Evolutionary conservation across 2,113 vertebrate species (phyloP).

Genomic region (Ceratotherium simum): DNA sequence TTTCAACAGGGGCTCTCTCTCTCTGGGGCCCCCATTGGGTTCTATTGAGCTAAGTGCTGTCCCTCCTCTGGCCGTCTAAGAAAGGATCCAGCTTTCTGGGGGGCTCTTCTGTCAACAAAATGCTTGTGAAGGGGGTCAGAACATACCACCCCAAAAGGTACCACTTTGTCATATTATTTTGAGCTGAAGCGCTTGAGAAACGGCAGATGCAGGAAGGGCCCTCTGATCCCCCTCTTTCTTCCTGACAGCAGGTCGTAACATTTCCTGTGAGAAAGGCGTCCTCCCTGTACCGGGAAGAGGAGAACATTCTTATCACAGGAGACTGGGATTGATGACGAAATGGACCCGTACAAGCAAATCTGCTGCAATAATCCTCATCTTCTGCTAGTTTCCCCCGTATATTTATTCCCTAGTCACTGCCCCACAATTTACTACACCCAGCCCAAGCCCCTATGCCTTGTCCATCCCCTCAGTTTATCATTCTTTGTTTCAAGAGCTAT

Average conservation of each 20-base stretch:
- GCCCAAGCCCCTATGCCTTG: background rate
- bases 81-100: background rate
- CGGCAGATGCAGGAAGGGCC: background rate
- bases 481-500: background rate
- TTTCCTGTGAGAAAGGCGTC: background rate
- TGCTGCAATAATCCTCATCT: fast-evolving
- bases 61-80: background rate
- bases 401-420: background rate
- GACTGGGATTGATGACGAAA: background rate
- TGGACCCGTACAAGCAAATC: background rate
- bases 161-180: background rate
- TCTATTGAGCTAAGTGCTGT: background rate
- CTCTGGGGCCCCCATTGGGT: background rate
- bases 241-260: background rate
- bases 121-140: background rate
- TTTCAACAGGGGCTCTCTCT: background rate
- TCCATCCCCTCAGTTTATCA: background rate
- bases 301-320: background rate
- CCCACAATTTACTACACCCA: background rate
- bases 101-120: background rate
- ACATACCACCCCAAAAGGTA: background rate
- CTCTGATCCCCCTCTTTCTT: background rate
- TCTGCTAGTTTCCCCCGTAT: background rate
- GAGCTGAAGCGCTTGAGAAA: background rate
- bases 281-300: background rate